A percentile compares a stretch with the other conserved stretches of the same genome.
These are phyloP conservation scores for Mythimna albipuncta DNA, from an alignment of 2,888 invertebrate genomes.

Conservation along the genomic window DNA sequence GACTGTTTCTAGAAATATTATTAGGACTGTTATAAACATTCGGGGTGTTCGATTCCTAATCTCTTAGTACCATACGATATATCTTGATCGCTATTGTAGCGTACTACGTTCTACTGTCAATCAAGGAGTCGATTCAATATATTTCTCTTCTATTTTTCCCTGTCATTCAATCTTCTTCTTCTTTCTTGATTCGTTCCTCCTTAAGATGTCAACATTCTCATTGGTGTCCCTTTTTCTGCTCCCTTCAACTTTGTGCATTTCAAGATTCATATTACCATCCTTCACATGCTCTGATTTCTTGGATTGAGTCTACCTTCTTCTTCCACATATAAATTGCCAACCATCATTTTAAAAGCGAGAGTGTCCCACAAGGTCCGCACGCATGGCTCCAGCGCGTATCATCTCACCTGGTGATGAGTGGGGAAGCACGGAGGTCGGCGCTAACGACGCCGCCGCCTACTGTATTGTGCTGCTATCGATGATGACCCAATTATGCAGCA, in stretches of 20 bases:
- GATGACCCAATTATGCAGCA: slow-evolving; percentile 47
- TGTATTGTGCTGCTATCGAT: slow-evolving; percentile 59
- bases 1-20: too few relatives aligned
- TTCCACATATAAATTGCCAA: too few relatives aligned
- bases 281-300: not conserved
- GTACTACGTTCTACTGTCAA: not conserved
- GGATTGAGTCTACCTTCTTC: not conserved
- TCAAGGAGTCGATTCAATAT: not conserved
- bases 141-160: not conserved
- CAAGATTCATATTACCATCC: not conserved
- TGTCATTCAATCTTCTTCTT: not conserved
- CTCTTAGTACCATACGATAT: not conserved
- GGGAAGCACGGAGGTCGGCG: slow-evolving; percentile 72
- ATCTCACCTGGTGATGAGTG: slow-evolving; percentile 40
- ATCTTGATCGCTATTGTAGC: not conserved
- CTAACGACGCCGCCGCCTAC: slow-evolving; percentile 48
- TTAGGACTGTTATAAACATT: too few relatives aligned
- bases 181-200: not conserved
- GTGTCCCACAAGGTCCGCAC: not conserved
- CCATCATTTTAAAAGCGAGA: not conserved
- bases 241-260: not conserved
- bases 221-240: too few relatives aligned
- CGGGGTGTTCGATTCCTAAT: not conserved
- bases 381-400: slow-evolving; percentile 8
- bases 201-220: not conserved